These are phyloP conservation scores for Trochalopteron elliotii DNA, from an alignment of 2,113 vertebrate genomes.

Conservation along the genomic window DNA sequence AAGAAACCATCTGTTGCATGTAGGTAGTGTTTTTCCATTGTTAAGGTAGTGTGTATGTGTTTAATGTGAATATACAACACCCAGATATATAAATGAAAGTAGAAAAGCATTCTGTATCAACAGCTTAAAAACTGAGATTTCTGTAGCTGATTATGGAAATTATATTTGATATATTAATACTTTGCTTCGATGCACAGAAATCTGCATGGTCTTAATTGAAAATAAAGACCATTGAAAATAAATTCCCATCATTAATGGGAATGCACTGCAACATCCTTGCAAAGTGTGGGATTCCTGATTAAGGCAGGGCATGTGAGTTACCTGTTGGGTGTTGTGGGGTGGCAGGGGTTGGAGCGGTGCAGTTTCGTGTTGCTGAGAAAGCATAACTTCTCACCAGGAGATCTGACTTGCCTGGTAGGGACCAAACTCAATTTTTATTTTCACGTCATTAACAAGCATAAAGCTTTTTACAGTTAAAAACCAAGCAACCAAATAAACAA, in stretches of 20 bases:
- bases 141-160: background rate
- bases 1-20: background rate
- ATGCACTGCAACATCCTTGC: background rate
- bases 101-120: background rate
- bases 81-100: background rate
- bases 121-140: background rate
- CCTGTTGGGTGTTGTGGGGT: background rate
- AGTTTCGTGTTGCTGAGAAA: background rate
- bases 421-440: background rate
- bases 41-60: background rate
- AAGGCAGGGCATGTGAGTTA: background rate
- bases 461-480: background rate
- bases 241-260: too few relatives aligned
- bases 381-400: accelerated
- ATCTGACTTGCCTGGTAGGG: background rate
- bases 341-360: background rate
- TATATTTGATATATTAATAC: background rate
- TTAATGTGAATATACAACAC: background rate
- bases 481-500: background rate
- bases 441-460: background rate
- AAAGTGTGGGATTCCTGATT: background rate
- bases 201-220: background rate
- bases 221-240: too few relatives aligned
- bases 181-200: background rate
- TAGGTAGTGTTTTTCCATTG: background rate